Conservation (phyloP, 2,113 vertebrate species). For the Podocnemis expansa region DNA sequence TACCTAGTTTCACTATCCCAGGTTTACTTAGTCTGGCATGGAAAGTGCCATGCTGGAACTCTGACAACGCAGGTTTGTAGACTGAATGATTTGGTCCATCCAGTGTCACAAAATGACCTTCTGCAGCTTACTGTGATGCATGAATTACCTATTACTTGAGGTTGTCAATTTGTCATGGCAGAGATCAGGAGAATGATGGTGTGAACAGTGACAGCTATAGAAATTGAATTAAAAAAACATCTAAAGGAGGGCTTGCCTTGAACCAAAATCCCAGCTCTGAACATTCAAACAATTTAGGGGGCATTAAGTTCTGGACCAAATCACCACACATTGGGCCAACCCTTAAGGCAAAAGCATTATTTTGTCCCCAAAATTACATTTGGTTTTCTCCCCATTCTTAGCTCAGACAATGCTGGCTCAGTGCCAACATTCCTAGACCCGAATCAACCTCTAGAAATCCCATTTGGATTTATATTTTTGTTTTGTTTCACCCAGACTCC, state of each 20-base stretch:
- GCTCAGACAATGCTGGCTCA: not conserved
- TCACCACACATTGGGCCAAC: not conserved
- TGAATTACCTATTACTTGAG: accelerated
- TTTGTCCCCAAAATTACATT: not conserved
- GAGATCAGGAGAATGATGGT: not conserved
- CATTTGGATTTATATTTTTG: not conserved
- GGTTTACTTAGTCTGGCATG: not conserved
- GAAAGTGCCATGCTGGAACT: accelerated
- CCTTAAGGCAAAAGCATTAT: not conserved
- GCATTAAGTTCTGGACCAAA: not conserved
- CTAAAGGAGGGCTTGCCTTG: not conserved
- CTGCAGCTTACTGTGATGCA: accelerated
- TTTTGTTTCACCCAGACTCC: not conserved
- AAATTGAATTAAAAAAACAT: not conserved
- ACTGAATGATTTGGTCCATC: not conserved
- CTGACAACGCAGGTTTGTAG: not conserved
- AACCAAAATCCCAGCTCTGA: not conserved
- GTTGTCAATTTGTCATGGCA: not conserved
- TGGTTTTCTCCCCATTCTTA: not conserved
- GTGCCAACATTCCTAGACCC: not conserved
- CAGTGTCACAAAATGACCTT: not conserved
- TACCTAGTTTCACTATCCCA: not conserved
- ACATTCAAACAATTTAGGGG: not conserved
- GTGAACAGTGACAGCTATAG: not conserved
- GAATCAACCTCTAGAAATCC: not conserved